These are phyloP conservation scores for Ephestia elutella DNA, from an alignment of 1,140 invertebrate species.

Conservation along the genomic window DNA sequence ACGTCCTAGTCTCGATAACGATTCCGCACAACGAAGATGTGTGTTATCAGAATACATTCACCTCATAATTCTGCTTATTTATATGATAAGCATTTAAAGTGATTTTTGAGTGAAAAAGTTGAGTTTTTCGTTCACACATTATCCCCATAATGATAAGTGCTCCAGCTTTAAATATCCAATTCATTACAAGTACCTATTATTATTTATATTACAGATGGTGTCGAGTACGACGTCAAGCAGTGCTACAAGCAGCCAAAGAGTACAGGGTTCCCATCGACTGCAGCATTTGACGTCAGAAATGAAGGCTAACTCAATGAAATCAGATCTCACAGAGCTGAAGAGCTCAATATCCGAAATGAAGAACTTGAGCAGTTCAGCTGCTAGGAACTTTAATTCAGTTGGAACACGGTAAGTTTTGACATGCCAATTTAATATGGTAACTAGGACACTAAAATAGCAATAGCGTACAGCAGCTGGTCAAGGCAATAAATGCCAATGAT, in stretches of 20 bases:
- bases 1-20: conserved; percentile 62
- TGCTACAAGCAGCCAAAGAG: conserved; percentile 74
- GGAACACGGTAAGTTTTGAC: conserved; percentile 64
- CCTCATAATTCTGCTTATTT: conserved; percentile 5
- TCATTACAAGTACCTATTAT: not conserved
- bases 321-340: conserved; percentile 83
- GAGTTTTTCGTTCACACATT: not conserved
- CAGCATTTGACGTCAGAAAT: conserved; percentile 75
- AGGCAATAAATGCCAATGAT: not conserved
- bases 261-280: conserved; percentile 69
- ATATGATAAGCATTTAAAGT: not conserved
- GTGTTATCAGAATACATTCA: conserved; percentile 26
- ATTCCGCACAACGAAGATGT: conserved; percentile 42
- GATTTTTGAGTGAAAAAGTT: not conserved
- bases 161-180: not conserved
- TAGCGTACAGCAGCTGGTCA: not conserved
- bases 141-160: not conserved
- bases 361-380: conserved; percentile 71
- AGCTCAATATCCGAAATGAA: conserved; percentile 87
- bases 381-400: conserved; percentile 56
- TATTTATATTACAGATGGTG: conserved; percentile 60
- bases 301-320: conserved; percentile 82
- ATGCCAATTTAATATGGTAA: conserved; percentile 7
- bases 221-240: conserved; percentile 76
- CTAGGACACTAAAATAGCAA: not conserved